Evolutionary conservation across 1,140 invertebrate species (phyloP).

Genomic region (Anastrepha obliqua): DNA sequence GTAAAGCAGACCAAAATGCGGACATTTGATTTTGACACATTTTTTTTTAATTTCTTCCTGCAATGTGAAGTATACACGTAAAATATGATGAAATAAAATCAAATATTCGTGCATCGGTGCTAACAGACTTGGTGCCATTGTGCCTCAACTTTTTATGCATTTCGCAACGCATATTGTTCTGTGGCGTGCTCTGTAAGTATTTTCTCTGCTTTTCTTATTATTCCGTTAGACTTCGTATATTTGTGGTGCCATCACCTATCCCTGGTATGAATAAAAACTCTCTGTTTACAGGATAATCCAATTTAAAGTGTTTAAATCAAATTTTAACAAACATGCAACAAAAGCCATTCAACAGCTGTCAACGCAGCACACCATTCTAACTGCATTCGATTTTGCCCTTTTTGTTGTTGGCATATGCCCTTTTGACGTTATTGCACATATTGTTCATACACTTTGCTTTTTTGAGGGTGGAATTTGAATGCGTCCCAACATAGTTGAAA

Average conservation of each 20-base stretch:
- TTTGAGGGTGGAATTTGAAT: conserved; percentile 39
- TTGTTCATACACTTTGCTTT: conserved; percentile 20
- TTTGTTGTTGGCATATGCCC: conserved; percentile 2
- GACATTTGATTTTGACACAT: no score
- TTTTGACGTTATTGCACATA: conserved; percentile 28
- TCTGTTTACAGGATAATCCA: conserved; percentile 72
- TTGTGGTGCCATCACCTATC: not conserved
- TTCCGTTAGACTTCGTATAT: no score
- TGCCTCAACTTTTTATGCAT: not conserved
- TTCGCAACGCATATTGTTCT: not conserved
- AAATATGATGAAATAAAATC: no score
- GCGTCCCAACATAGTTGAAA: not conserved
- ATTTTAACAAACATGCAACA: conserved; percentile 66
- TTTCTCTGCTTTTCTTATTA: not conserved
- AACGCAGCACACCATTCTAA: not conserved
- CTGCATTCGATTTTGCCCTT: not conserved
- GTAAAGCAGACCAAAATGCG: not conserved
- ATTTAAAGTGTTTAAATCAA: conserved; percentile 74
- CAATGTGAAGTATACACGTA: no score
- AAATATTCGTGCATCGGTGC: no score
- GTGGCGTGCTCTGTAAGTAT: not conserved
- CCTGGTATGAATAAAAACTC: not conserved
- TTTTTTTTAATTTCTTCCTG: no score
- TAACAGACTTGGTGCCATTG: not conserved
- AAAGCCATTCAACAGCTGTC: conserved; percentile 42